These are phyloP conservation scores for Ceyx margarethae DNA, from an alignment of 2,113 vertebrate species.

Conservation along the genomic window DNA sequence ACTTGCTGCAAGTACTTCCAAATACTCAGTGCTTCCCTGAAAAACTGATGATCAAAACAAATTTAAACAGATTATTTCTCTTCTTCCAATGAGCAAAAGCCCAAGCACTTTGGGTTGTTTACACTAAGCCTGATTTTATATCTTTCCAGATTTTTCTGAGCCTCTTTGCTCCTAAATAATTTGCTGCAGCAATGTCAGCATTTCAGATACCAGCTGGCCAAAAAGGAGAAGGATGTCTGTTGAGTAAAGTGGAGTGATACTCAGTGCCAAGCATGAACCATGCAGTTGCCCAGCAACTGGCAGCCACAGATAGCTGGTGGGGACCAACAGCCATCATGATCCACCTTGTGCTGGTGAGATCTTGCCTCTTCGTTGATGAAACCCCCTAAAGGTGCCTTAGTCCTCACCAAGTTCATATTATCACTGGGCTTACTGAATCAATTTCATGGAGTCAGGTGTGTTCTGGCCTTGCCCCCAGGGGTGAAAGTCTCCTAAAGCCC, in stretches of 20 bases:
- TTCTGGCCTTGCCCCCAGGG: not conserved
- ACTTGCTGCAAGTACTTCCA: not conserved
- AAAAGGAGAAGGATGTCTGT: not conserved
- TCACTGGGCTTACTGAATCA: not conserved
- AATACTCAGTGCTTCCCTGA: not conserved
- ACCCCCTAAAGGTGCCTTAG: not conserved
- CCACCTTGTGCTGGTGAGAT: not conserved
- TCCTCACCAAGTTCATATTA: not conserved
- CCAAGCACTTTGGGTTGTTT: not conserved
- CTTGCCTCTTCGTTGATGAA: not conserved
- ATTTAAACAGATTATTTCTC: not conserved
- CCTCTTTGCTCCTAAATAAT: not conserved
- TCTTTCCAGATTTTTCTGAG: not conserved
- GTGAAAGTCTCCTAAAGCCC: not conserved
- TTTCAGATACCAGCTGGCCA: slow-evolving; percentile 3
- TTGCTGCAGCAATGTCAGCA: not conserved
- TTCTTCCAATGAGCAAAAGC: not conserved
- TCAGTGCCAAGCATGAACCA: not conserved
- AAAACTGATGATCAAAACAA: slow-evolving; percentile 26
- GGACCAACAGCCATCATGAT: not conserved
- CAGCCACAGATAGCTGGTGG: not conserved
- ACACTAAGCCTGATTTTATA: not conserved
- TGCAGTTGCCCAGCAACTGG: slow-evolving; percentile 60
- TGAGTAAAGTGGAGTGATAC: not conserved
- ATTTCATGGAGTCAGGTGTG: not conserved